Conservation (phyloP, 2,888 invertebrate genomes). For the Drosophila paranaensis region DNA sequence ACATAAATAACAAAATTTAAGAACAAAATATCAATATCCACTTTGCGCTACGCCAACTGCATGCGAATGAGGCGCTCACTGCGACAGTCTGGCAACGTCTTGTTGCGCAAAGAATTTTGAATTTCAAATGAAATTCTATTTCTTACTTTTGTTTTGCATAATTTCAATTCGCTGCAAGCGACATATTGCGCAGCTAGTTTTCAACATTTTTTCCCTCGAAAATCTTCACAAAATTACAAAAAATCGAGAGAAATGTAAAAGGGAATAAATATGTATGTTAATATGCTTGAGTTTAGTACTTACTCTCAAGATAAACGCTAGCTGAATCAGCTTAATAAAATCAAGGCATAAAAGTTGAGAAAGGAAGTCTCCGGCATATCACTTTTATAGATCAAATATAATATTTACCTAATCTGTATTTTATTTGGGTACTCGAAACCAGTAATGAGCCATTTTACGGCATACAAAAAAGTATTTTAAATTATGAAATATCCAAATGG, state of each 20-base stretch:
- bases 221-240: background rate
- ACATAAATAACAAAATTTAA: conserved; percentile 85
- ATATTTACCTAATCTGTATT: conserved; percentile 5
- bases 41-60: conserved; percentile 84
- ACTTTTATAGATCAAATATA: background rate
- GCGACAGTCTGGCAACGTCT: conserved; percentile 35
- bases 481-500: conserved; percentile 29
- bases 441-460: conserved; percentile 34
- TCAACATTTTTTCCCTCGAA: conserved; percentile 5
- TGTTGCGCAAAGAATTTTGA: conserved; percentile 41
- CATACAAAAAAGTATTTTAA: conserved; percentile 13
- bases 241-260: background rate
- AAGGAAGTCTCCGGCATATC: background rate
- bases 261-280: background rate
- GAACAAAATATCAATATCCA: conserved; percentile 85
- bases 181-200: conserved; percentile 53
- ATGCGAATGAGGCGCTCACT: conserved; percentile 75
- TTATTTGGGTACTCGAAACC: conserved; percentile 12
- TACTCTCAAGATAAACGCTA: no score
- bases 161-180: conserved; percentile 52
- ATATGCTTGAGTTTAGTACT: background rate
- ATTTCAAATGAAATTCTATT: conserved; percentile 73
- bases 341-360: no score
- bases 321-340: background rate
- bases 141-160: conserved; percentile 68